Percentiles rank a stretch among this genome's conserved stretches.
Evolutionary conservation across 2,113 vertebrate genomes (phyloP).

Genomic region (Lophotis ruficrista): DNA sequence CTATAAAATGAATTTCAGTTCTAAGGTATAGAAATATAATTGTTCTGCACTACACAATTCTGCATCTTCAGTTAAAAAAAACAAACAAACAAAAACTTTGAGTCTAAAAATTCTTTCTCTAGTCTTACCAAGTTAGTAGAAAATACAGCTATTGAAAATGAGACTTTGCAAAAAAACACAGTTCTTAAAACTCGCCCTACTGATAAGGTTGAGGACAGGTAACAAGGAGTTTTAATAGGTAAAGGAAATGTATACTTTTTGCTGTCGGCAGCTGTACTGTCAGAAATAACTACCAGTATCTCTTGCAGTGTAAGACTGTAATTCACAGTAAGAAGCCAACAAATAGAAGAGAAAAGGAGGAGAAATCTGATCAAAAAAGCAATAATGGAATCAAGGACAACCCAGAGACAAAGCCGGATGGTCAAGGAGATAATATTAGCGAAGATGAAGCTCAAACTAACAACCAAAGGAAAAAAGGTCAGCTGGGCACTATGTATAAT

Average conservation of each 20-base stretch:
- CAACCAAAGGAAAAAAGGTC: constrained; percentile 86
- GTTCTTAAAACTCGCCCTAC: not conserved
- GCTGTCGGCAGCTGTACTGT: not conserved
- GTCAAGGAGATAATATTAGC: constrained; percentile 68
- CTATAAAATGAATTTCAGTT: not conserved
- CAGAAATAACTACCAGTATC: constrained; percentile 37
- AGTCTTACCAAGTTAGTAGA: not conserved
- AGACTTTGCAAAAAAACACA: not conserved
- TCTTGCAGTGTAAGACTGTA: constrained; percentile 82
- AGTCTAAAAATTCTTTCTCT: not conserved
- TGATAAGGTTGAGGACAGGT: not conserved
- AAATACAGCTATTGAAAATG: not conserved
- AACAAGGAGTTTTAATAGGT: not conserved
- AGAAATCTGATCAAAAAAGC: constrained; percentile 81
- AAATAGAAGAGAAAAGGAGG: constrained; percentile 81
- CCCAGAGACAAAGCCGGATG: constrained; percentile 76
- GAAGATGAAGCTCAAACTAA: constrained; percentile 80
- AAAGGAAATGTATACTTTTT: not conserved
- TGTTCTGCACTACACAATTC: not conserved
- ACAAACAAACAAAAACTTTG: not conserved
- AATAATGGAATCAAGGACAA: constrained; percentile 89
- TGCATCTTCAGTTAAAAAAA: not conserved
- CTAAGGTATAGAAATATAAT: not conserved
- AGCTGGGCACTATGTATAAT: not conserved
- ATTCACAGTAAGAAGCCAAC: constrained; percentile 80